Evolutionary conservation across 2,797 vertebrate genomes (phyloP), one percentile per base, ranked within the genome.

Genomic region (Gymnodraco acuticeps): DNA sequence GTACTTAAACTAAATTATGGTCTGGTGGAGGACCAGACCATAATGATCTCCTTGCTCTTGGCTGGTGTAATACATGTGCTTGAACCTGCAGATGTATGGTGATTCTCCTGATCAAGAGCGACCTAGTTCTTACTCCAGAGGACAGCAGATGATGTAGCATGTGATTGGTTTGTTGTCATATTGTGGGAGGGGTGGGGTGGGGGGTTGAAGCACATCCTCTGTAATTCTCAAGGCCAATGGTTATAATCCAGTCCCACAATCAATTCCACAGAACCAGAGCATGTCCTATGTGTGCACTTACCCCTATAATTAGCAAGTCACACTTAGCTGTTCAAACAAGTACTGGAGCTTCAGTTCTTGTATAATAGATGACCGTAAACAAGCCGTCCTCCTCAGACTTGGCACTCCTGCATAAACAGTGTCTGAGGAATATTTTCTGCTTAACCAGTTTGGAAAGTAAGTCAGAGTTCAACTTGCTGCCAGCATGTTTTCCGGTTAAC

Each of bases 121-220:
- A 89, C 91, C 87, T 88, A 93, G 58, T 88, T 92, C 87, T 90
- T 84, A 73, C 65, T 87, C 75, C 78, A 87, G 81, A 87, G 87
- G 85, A 86, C 78, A 83, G 83, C 87, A 87, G 82, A 81, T 66
- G 86, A 87, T 87, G 86, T 42, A 31, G 82, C 86, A 64, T 81
- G 86, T 79, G 82, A 91, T 89, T 90, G 81, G 85, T 89, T 78
- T 89, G 89, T 87, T 89, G 86, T 89, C 78, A 80, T 90, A 79
- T 86, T 85, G 84, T 87, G 74, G 51, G 13, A 33, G 13, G 7
- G 10, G 19, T 19, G 54, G 7, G 10, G 60, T 10, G 19, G 17
- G 55, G 17, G 52, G 45, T 53, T 81, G 54, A 58, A 60, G 82
- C 73, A 80, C 80, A 82, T 73, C 79, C 84, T 73, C 81, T 69